Evolutionary conservation across 2,113 vertebrate species (phyloP).

Genomic region (Dendrocopos noguchii): DNA sequence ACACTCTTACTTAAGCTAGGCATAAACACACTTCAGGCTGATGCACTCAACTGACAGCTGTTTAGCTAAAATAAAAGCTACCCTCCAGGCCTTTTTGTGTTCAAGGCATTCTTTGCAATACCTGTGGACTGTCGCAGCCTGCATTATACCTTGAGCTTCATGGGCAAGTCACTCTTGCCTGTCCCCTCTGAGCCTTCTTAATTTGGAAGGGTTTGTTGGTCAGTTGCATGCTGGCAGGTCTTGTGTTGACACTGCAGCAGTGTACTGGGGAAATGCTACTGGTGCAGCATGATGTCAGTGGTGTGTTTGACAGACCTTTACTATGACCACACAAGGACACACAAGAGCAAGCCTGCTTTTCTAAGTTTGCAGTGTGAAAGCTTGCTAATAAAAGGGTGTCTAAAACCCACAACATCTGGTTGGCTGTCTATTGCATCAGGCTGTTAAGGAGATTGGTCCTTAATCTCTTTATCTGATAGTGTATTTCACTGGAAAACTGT

Average conservation of each 20-base stretch:
- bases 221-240: not conserved
- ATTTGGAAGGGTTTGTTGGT: not conserved
- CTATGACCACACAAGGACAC: not conserved
- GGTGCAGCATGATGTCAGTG: accelerated
- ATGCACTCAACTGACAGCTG: not conserved
- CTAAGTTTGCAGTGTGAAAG: not conserved
- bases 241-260: not conserved
- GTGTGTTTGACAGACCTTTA: not conserved
- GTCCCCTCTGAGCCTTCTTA: not conserved
- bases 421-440: not conserved
- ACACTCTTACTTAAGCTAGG: accelerated
- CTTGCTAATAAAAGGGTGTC: not conserved
- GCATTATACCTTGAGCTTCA: not conserved
- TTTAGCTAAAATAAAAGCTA: not conserved
- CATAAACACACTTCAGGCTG: not conserved
- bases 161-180: not conserved
- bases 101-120: not conserved
- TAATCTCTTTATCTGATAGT: not conserved
- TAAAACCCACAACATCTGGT: not conserved
- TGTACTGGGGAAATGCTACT: not conserved
- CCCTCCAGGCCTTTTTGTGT: not conserved
- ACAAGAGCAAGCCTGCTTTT: not conserved
- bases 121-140: not conserved
- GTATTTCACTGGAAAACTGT: not conserved
- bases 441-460: not conserved